Percentiles rank a stretch among this genome's conserved stretches.
Conservation (phyloP, 2,113 vertebrate species). For the Calonectris borealis region DNA sequence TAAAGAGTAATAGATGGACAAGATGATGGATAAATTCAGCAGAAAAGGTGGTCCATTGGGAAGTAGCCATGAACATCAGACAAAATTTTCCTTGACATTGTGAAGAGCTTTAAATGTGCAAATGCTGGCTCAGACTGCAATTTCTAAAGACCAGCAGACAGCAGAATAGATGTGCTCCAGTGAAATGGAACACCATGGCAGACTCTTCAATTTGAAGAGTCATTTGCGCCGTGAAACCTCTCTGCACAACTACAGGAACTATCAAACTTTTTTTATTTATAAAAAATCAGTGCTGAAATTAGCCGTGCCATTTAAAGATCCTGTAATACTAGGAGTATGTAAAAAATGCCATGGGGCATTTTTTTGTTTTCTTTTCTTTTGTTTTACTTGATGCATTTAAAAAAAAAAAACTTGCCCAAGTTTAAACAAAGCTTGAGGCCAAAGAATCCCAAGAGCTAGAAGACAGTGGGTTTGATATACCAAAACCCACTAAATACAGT, state of each 20-base stretch:
- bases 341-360: accelerated
- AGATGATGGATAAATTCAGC: background rate
- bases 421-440: background rate
- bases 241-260: background rate
- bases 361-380: background rate
- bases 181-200: background rate
- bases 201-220: background rate
- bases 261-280: background rate
- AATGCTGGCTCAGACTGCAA: background rate
- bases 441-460: background rate
- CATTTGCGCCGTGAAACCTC: background rate
- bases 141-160: background rate
- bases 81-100: background rate
- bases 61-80: background rate
- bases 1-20: background rate
- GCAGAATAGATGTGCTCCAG: background rate
- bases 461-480: background rate
- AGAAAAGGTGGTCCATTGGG: background rate
- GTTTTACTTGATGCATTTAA: background rate
- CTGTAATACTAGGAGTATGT: background rate
- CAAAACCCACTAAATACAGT: background rate
- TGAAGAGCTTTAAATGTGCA: background rate
- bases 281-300: background rate
- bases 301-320: background rate
- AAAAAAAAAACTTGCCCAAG: too few relatives aligned